Conservation (phyloP, 2,797 vertebrate species). For the Liparis tanakae region DNA sequence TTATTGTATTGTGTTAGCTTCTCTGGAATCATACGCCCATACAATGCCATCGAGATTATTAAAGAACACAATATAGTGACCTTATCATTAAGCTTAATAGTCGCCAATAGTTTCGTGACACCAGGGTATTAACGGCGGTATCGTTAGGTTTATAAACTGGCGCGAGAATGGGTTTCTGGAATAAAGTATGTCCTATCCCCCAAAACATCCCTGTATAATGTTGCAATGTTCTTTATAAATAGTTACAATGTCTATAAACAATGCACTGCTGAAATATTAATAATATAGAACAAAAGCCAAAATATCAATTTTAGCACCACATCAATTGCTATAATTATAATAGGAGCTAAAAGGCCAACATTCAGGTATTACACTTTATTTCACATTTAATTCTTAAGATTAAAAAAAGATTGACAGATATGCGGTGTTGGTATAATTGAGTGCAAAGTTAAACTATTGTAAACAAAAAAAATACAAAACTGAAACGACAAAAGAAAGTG, state of each 20-base stretch:
- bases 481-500: not conserved
- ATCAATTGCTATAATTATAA: not conserved
- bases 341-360: not conserved
- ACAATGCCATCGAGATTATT: conserved; percentile 24
- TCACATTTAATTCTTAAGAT: not conserved
- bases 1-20: conserved; percentile 22
- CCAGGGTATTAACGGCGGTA: not conserved
- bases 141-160: not conserved
- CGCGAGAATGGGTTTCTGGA: not conserved
- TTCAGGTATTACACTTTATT: not conserved
- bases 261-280: not conserved
- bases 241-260: not conserved
- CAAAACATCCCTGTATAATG: not conserved
- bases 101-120: not conserved
- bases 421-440: not conserved
- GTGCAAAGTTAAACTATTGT: not conserved
- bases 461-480: not conserved
- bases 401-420: not conserved
- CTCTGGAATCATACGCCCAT: conserved; percentile 19
- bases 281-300: no score
- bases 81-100: conserved; percentile 5
- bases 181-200: not conserved
- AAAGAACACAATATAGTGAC: conserved; percentile 4
- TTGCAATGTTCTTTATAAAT: not conserved
- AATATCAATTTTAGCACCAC: not conserved